Base-by-base conservation (phyloP, 2,797 vertebrate genomes). In the Mastacembelus armatus region DNA sequence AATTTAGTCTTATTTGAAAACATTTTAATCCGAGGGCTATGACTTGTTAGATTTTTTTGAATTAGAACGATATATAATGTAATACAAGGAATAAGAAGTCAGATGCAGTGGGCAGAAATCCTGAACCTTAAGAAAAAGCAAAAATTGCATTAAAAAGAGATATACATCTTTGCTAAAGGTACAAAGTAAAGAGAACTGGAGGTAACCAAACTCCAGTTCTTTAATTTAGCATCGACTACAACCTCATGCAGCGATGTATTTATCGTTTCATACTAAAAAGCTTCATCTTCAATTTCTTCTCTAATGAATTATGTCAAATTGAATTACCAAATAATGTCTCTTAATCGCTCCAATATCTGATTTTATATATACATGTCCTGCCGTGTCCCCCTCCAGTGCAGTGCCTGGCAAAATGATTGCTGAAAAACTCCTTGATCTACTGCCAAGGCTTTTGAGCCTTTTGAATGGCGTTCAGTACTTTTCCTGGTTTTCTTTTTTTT, bases 391-490 rank as follows among this genome's bases (percentile, higher is more conserved):
- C n/a, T n/a, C 83, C 63, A 71, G 60, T 84, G 70, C 78, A 45
- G 65, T 59, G 79, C 57, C 69, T 90, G 84, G 82, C 80, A 87
- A 80, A 78, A 71, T 82, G 49, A 63, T 70, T 84, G 70, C 77
- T 85, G 75, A 82, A 83, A 87, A 77, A 77, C 52, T 74, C 52
- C 66, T 80, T 87, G 88, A 87, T 89, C 68, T 69, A 62, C 71
- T 91, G 85, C 91, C 92, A 92, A 84, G n/a, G n/a, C n/a, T n/a
- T n/a, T n/a, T n/a, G n/a, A n/a, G 63, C 71, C 82, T 75, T 90
- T 83, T 84, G 80, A 92, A 88, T 81, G 71, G 55, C 75, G 80
- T 90, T 91, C 83, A 85, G 65, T 65, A 32, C 80, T 81, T 83
- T 84, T 79, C 64, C 57, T 82, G 58, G 65, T 71, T 63, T 71